phyloP scores from a whole-genome alignment of 2,113 vertebrate genomes.

The Gopherus evgoodei region DNA sequence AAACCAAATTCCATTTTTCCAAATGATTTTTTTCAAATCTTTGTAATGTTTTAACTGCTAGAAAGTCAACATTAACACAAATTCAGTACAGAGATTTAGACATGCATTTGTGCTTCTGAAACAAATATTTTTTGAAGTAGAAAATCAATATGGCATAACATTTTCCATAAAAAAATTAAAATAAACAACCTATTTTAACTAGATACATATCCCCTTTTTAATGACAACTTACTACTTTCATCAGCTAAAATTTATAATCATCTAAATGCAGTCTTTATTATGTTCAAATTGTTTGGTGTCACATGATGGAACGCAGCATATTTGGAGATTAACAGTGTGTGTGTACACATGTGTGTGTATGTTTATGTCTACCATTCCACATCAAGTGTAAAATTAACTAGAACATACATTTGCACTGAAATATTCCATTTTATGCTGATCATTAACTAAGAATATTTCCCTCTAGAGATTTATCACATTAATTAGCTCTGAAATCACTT shows the following conservation, averaged over 20 bases:
- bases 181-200: not conserved
- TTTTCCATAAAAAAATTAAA: conserved; percentile 16
- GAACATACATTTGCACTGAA: conserved; percentile 10
- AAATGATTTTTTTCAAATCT: not conserved
- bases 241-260: not conserved
- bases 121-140: not conserved
- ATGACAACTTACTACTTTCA: not conserved
- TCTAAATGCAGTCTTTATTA: not conserved
- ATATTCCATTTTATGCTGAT: conserved; percentile 74
- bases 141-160: not conserved
- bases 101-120: not conserved
- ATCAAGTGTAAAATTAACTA: conserved; percentile 28
- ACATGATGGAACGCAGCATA: not conserved
- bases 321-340: not conserved
- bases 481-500: conserved; percentile 81
- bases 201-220: not conserved
- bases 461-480: conserved; percentile 81
- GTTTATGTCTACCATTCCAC: conserved; percentile 19
- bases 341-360: not conserved
- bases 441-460: conserved; percentile 77
- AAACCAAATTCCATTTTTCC: not conserved
- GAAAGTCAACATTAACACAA: not conserved
- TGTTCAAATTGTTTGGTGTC: not conserved
- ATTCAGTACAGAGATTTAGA: not conserved
- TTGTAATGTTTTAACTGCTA: not conserved